Evolutionary conservation across 2,797 vertebrate species (phyloP).

Genomic region (Danio kyathit): DNA sequence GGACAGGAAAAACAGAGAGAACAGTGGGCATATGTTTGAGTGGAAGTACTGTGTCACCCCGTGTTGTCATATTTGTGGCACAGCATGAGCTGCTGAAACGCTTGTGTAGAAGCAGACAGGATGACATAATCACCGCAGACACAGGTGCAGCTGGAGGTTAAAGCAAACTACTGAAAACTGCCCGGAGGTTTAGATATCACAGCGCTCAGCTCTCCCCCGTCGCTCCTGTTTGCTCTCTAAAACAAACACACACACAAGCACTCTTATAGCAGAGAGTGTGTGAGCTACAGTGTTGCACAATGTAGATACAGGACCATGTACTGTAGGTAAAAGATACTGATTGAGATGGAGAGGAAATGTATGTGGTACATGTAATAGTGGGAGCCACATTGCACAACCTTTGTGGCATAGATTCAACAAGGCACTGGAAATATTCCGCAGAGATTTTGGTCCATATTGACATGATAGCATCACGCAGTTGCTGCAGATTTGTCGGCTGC

Average conservation of each 20-base stretch:
- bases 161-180: conserved; percentile 56
- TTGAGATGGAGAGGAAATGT: background rate
- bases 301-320: background rate
- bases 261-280: background rate
- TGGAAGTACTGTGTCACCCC: conserved; percentile 23
- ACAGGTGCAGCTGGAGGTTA: conserved; percentile 38
- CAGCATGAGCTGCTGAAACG: background rate
- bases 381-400: too few relatives aligned
- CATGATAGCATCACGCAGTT: too few relatives aligned
- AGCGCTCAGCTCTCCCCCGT: conserved; percentile 38
- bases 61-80: conserved; percentile 22
- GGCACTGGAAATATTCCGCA: too few relatives aligned
- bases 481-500: too few relatives aligned
- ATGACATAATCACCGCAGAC: conserved; percentile 52
- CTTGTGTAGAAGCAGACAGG: background rate
- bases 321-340: background rate
- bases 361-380: too few relatives aligned
- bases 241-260: conserved; percentile 16
- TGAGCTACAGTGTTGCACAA: background rate
- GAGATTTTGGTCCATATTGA: too few relatives aligned
- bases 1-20: background rate
- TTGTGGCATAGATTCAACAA: too few relatives aligned
- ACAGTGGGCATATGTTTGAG: conserved; percentile 11
- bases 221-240: conserved; percentile 4
- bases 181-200: conserved; percentile 40